A percentile compares a stretch with the other conserved stretches of the same genome.
These are phyloP conservation scores for Emmelina monodactyla DNA, from an alignment of 2,888 invertebrate genomes.

Conservation along the genomic window DNA sequence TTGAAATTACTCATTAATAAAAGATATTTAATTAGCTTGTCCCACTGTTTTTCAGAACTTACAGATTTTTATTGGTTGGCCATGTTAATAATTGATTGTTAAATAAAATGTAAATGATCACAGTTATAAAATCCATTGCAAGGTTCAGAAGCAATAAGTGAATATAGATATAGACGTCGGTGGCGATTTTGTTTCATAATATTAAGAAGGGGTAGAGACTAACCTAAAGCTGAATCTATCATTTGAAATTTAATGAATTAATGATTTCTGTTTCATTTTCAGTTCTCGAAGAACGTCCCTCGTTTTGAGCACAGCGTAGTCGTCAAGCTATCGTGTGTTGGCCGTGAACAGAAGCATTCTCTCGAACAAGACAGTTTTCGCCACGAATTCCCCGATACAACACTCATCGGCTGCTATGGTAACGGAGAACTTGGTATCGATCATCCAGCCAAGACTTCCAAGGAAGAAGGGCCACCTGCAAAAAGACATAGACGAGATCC, in stretches of 20 bases:
- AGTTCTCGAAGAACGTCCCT: slow-evolving; percentile 49
- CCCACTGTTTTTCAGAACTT: background rate
- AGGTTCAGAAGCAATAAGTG: too few relatives aligned
- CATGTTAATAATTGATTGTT: too few relatives aligned
- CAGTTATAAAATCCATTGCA: too few relatives aligned
- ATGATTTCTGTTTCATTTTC: slow-evolving; percentile 13
- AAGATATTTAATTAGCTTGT: slow-evolving; percentile 12
- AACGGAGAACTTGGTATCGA: slow-evolving; percentile 52
- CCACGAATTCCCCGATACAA: slow-evolving; percentile 40
- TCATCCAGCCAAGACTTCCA: slow-evolving; percentile 23
- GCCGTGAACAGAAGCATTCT: slow-evolving; percentile 42
- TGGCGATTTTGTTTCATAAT: too few relatives aligned
- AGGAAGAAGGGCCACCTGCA: slow-evolving; percentile 10
- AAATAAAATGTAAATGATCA: too few relatives aligned
- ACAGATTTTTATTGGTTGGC: background rate
- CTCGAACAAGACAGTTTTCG: slow-evolving; percentile 44
- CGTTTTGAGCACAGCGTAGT: slow-evolving; percentile 45
- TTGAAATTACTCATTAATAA: slow-evolving; percentile 3
- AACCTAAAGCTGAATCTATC: too few relatives aligned
- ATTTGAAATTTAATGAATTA: too few relatives aligned
- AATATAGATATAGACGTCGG: too few relatives aligned
- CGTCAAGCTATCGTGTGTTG: slow-evolving; percentile 50
- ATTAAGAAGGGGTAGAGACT: too few relatives aligned
- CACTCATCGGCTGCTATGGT: slow-evolving; percentile 47
- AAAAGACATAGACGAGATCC: slow-evolving; percentile 26